Evolutionary conservation across 2,888 invertebrate genomes (phyloP).

Genomic region (Odontothrips loti): DNA sequence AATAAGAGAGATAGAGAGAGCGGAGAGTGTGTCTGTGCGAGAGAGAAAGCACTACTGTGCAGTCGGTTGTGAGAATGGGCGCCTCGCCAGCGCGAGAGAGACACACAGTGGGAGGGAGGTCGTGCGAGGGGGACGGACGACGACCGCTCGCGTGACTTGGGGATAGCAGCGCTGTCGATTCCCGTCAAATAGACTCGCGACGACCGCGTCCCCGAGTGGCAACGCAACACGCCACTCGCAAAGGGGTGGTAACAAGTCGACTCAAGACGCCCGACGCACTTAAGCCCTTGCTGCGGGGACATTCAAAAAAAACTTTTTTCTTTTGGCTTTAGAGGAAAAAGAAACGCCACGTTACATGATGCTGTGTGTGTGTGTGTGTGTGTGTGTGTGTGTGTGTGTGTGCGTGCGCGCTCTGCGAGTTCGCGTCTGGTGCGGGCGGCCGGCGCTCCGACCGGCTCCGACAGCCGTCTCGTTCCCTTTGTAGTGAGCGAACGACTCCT

Average conservation of each 20-base stretch:
- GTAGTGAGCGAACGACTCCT: no score
- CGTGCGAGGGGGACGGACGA: not conserved
- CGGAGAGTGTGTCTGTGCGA: not conserved
- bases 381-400: no score
- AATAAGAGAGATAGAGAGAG: constrained; percentile 10
- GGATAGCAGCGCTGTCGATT: constrained; percentile 6
- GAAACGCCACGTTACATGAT: no score
- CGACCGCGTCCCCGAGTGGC: not conserved
- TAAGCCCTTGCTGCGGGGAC: not conserved
- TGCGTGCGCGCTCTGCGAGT: no score
- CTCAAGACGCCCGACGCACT: not conserved
- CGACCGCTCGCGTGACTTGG: not conserved
- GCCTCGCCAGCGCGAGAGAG: no score
- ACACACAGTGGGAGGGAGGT: not conserved
- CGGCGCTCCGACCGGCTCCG: no score
- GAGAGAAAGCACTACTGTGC: not conserved
- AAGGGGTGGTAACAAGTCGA: not conserved
- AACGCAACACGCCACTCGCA: not conserved
- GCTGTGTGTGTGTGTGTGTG: no score
- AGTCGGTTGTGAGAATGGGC: no score
- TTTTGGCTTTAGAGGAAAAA: not conserved
- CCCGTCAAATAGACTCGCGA: constrained; percentile 20
- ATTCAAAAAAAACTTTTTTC: no score
- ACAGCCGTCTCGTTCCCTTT: no score
- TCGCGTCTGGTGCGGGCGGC: no score